These are phyloP conservation scores for Drosophila tsacasi DNA, from an alignment of 1,140 invertebrate species.

Conservation along the genomic window DNA sequence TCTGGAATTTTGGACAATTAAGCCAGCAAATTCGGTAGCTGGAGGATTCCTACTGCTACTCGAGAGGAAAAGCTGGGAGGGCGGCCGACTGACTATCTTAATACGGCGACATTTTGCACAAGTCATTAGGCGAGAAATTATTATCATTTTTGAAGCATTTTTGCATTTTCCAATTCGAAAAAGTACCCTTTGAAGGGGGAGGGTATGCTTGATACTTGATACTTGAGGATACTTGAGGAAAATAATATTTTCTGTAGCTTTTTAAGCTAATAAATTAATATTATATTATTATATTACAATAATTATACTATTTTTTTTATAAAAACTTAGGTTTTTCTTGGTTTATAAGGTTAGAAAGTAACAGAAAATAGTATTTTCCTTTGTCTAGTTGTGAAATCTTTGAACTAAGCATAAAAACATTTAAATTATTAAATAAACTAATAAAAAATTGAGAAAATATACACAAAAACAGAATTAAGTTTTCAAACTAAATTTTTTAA, in stretches of 20 bases:
- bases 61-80: slow-evolving; percentile 7
- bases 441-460: too few relatives aligned
- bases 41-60: slow-evolving; percentile 6
- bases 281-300: too few relatives aligned
- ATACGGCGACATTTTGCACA: slow-evolving; percentile 63
- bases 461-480: too few relatives aligned
- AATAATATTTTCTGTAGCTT: not conserved
- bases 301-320: too few relatives aligned
- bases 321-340: too few relatives aligned
- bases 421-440: too few relatives aligned
- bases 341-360: too few relatives aligned
- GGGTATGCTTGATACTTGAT: not conserved
- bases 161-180: slow-evolving; percentile 55
- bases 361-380: too few relatives aligned
- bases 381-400: too few relatives aligned
- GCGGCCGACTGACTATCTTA: slow-evolving; percentile 38
- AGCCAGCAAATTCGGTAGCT: slow-evolving; percentile 51
- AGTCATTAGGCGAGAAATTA: slow-evolving; percentile 69
- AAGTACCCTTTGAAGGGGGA: slow-evolving; percentile 25
- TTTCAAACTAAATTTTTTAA: too few relatives aligned
- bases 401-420: too few relatives aligned
- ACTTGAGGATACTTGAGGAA: too few relatives aligned
- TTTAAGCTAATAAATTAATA: not conserved
- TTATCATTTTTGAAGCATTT: slow-evolving; percentile 75
- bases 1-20: slow-evolving; percentile 72